These are phyloP conservation scores for Leptopterna dolabrata DNA, from an alignment of 2,888 invertebrate genomes.

Conservation along the genomic window DNA sequence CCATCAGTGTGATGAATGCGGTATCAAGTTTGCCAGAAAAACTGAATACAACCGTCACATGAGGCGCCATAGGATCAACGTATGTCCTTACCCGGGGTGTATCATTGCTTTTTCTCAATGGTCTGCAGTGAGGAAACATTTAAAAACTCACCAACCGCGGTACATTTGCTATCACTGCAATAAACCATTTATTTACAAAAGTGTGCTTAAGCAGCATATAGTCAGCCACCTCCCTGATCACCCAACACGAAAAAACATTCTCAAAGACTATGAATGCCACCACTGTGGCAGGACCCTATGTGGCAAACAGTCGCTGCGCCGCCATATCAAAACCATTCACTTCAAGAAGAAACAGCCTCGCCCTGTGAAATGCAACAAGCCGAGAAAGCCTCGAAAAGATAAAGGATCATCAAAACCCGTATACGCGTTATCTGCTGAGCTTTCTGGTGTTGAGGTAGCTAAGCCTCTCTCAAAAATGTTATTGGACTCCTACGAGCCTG, in stretches of 20 bases:
- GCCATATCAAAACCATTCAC: conserved; percentile 49
- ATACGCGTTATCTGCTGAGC: conserved; percentile 22
- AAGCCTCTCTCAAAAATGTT: neutral
- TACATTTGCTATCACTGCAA: conserved; percentile 17
- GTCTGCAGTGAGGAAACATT: conserved; percentile 50
- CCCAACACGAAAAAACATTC: neutral
- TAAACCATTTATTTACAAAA: conserved; percentile 39
- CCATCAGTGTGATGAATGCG: conserved; percentile 41
- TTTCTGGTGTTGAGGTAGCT: conserved; percentile 38
- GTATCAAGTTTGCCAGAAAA: conserved; percentile 23
- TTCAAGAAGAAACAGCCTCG: neutral
- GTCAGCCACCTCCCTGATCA: conserved; percentile 7
- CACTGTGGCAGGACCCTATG: neutral
- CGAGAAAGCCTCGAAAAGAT: conserved; percentile 48
- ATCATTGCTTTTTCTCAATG: conserved; percentile 19
- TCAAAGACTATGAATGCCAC: conserved; percentile 16
- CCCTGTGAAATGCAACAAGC: neutral
- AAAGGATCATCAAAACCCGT: conserved; percentile 44
- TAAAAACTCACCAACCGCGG: conserved; percentile 34
- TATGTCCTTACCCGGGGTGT: conserved; percentile 47
- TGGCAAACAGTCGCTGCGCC: conserved; percentile 43
- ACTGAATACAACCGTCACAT: conserved; percentile 51
- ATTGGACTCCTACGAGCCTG: neutral
- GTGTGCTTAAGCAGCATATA: neutral
- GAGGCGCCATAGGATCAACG: conserved; percentile 43